These are phyloP conservation scores for Poecilobothrus nobilitatus DNA, from an alignment of 2,888 invertebrate genomes.

Conservation along the genomic window DNA sequence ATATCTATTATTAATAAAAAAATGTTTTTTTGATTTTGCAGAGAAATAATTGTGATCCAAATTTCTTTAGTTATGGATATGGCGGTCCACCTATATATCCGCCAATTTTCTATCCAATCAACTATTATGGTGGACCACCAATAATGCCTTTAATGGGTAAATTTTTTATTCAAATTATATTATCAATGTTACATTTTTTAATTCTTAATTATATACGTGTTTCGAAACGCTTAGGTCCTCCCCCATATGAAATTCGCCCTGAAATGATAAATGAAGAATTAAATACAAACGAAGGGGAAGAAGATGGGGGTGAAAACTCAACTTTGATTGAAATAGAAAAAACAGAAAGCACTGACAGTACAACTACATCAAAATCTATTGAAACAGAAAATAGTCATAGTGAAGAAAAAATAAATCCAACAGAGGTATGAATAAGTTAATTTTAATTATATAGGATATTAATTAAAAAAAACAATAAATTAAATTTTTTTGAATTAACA, in stretches of 20 bases:
- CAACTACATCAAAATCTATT: not conserved
- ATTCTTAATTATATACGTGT: not conserved
- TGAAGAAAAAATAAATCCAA: not conserved
- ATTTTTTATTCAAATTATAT: not conserved
- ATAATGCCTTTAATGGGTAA: slow-evolving; percentile 23
- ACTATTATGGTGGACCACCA: slow-evolving; percentile 16
- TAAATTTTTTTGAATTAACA: no score
- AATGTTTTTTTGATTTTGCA: not conserved
- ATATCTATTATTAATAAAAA: no score
- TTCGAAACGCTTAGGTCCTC: not conserved
- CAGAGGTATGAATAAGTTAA: not conserved
- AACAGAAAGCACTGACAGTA: not conserved
- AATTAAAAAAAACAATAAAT: no score
- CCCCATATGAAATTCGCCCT: not conserved
- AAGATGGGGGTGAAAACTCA: not conserved
- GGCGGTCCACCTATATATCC: slow-evolving; percentile 18
- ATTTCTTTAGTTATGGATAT: slow-evolving; percentile 7
- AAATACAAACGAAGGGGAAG: not conserved
- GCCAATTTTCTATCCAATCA: slow-evolving; percentile 21
- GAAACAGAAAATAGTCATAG: not conserved
- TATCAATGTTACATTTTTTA: no score
- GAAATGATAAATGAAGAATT: not conserved
- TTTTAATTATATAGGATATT: no score
- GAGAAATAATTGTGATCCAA: slow-evolving; percentile 1
- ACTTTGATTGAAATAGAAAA: not conserved